Percentiles rank a stretch among this genome's conserved stretches.
Evolutionary conservation across 30 jellyfish, hydroid and myxozoan species (phyloP).

Genomic region (Hydra vulgaris): DNA sequence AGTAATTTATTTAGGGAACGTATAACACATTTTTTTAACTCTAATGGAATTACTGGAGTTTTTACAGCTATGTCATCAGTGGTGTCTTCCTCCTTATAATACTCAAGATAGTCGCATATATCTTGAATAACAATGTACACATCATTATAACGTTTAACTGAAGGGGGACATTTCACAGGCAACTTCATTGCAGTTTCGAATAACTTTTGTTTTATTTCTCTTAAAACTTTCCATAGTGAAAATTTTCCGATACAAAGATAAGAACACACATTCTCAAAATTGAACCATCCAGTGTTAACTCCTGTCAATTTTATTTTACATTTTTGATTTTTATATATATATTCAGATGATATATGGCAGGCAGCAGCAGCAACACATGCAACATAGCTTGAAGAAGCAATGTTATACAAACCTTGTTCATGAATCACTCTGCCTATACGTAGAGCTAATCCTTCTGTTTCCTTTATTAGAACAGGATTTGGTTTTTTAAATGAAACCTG

Average conservation of each 20-base stretch:
- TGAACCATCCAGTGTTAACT: neutral
- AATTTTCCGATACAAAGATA: neutral
- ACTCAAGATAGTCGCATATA: neutral
- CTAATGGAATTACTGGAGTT: neutral
- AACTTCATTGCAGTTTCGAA: neutral
- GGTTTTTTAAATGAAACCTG: neutral
- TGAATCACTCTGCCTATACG: neutral
- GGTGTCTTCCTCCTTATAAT: neutral
- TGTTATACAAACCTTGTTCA: neutral
- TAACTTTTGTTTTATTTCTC: neutral
- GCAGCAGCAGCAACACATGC: neutral
- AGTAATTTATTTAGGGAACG: neutral
- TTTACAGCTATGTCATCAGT: neutral
- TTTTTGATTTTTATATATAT: neutral
- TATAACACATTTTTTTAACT: neutral
- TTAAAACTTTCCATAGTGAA: neutral
- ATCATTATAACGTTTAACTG: neutral
- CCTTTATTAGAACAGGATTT: neutral
- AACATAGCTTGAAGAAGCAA: neutral
- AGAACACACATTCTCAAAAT: neutral
- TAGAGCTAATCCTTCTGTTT: neutral
- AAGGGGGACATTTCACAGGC: neutral
- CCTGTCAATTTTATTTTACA: neutral
- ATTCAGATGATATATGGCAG: neutral
- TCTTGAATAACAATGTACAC: neutral